phyloP scores from a whole-genome alignment of 2,113 vertebrate genomes.

The Gobiocypris rarus region DNA sequence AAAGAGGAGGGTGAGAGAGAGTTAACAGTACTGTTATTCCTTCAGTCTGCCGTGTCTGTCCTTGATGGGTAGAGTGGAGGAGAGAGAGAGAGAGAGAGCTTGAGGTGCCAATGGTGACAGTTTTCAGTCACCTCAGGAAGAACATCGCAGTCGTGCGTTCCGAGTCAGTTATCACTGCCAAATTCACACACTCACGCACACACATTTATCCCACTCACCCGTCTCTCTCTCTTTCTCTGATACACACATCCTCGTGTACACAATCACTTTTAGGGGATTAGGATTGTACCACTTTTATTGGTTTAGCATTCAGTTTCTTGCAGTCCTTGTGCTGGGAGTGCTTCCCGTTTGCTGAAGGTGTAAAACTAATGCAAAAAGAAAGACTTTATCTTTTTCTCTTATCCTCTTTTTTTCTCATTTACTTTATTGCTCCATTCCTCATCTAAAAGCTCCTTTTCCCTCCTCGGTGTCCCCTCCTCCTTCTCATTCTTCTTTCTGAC shows the following conservation, averaged over 20 bases:
- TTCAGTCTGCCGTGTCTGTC: slow-evolving; percentile 52
- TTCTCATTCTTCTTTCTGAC: slow-evolving; percentile 25
- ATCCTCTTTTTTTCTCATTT: slow-evolving; percentile 27
- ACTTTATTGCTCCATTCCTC: slow-evolving; percentile 19
- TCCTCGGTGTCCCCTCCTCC: background rate
- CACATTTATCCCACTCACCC: slow-evolving; percentile 16
- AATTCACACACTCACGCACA: slow-evolving; percentile 40
- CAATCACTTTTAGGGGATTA: slow-evolving; percentile 46
- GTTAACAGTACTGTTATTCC: slow-evolving; percentile 45
- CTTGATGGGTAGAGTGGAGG: slow-evolving; percentile 52
- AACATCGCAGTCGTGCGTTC: slow-evolving; percentile 60
- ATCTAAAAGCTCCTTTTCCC: slow-evolving; percentile 15
- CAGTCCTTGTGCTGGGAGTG: background rate
- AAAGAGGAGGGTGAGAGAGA: slow-evolving; percentile 34
- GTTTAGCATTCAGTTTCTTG: slow-evolving; percentile 26
- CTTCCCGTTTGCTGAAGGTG: slow-evolving; percentile 11
- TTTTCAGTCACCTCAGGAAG: slow-evolving; percentile 64
- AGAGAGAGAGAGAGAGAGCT: slow-evolving; percentile 28
- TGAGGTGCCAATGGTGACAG: slow-evolving; percentile 68
- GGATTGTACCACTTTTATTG: slow-evolving; percentile 45
- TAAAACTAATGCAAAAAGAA: slow-evolving; percentile 13
- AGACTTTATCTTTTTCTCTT: background rate
- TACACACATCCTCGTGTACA: slow-evolving; percentile 46
- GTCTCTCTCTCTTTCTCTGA: background rate
- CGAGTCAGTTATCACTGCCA: slow-evolving; percentile 55